Evolutionary conservation across 2,113 vertebrate genomes (phyloP).

Genomic region (Bos javanicus): DNA sequence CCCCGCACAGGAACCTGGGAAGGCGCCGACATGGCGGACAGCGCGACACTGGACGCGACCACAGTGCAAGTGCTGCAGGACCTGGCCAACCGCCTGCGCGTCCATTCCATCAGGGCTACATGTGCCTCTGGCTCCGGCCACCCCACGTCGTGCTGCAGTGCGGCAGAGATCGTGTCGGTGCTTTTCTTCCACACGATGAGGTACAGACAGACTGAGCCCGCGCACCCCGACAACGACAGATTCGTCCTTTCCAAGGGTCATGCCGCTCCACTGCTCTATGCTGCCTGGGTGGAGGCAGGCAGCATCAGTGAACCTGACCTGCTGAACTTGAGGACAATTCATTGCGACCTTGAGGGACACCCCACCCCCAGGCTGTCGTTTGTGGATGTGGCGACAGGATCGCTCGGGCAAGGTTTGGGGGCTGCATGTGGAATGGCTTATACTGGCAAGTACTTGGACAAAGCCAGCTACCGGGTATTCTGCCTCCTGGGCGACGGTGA

Average conservation of each 20-base stretch:
- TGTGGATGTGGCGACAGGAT: slow-evolving; percentile 89
- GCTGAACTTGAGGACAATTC: slow-evolving; percentile 83
- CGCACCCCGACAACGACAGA: slow-evolving; percentile 86
- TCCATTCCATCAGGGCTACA: slow-evolving; percentile 86
- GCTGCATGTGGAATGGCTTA: slow-evolving; percentile 91
- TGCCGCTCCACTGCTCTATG: slow-evolving; percentile 86
- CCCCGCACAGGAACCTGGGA: fast-evolving
- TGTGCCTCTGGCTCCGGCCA: slow-evolving; percentile 87
- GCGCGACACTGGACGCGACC: slow-evolving; percentile 80
- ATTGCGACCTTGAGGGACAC: slow-evolving; percentile 87
- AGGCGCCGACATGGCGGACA: slow-evolving; percentile 62
- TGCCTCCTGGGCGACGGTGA: slow-evolving; percentile 90
- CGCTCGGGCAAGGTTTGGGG: slow-evolving; percentile 88
- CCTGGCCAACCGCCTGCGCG: slow-evolving; percentile 84
- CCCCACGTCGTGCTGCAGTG: slow-evolving; percentile 88
- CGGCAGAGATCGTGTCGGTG: slow-evolving; percentile 87
- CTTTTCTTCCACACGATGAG: slow-evolving; percentile 90
- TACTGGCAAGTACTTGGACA: slow-evolving; percentile 87
- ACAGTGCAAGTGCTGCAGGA: slow-evolving; percentile 85
- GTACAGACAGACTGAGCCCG: slow-evolving; percentile 81
- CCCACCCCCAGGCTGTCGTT: slow-evolving; percentile 88
- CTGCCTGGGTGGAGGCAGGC: slow-evolving; percentile 85
- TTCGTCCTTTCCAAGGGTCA: slow-evolving; percentile 89
- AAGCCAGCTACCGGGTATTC: slow-evolving; percentile 88
- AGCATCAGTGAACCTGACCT: slow-evolving; percentile 82